Conservation (phyloP, 2,797 vertebrate genomes). For the Odontamblyopus lacepedii region DNA sequence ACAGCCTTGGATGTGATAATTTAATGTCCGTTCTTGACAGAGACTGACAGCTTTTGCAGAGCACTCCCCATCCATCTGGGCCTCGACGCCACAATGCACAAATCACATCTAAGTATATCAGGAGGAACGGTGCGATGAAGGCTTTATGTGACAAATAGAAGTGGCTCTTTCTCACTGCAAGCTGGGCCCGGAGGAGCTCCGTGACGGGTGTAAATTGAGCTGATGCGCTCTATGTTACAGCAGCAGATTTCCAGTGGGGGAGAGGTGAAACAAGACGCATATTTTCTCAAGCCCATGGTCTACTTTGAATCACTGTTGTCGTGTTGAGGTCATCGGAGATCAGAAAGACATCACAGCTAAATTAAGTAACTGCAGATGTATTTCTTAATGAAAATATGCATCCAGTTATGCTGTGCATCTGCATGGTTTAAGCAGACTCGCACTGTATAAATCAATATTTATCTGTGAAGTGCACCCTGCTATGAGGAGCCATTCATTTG, state of each 20-base stretch:
- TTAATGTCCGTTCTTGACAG: slow-evolving; percentile 46
- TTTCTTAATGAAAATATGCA: not conserved
- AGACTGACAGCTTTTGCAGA: slow-evolving; percentile 50
- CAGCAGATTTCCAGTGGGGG: slow-evolving; percentile 2
- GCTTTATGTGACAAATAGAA: slow-evolving; percentile 45
- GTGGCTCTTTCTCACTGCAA: slow-evolving; percentile 23
- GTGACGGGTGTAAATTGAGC: slow-evolving; percentile 31
- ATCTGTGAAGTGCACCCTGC: slow-evolving; percentile 22
- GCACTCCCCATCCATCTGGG: slow-evolving; percentile 53
- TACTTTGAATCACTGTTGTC: not conserved
- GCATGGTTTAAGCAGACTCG: not conserved
- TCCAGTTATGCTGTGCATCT: not conserved
- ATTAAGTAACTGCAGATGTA: not conserved
- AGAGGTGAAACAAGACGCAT: slow-evolving; percentile 12
- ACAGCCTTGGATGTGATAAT: slow-evolving; percentile 59
- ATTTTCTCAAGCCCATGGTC: slow-evolving; percentile 7
- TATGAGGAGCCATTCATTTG: slow-evolving; percentile 16
- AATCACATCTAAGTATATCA: slow-evolving; percentile 50
- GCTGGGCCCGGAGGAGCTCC: slow-evolving; percentile 4
- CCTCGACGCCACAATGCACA: slow-evolving; percentile 48
- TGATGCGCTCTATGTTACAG: slow-evolving; percentile 22
- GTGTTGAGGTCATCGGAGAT: not conserved
- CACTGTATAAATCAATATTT: slow-evolving; percentile 1
- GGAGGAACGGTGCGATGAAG: slow-evolving; percentile 38
- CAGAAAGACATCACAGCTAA: not conserved